Conservation (phyloP, 2,888 invertebrate species). For the Himalopsyche kuldschensis region DNA sequence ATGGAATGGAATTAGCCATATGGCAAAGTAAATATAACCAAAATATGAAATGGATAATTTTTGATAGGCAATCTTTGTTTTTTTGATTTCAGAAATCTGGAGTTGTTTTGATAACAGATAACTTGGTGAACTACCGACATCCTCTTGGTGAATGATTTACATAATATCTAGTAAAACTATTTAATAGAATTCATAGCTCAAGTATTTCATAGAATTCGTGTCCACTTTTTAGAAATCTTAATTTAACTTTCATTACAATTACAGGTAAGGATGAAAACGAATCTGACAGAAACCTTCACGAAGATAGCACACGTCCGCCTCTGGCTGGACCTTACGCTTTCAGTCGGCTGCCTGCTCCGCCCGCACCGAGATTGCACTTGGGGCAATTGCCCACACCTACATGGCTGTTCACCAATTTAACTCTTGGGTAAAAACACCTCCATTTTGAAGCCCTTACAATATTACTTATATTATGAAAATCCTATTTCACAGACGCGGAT, state of each 20-base stretch:
- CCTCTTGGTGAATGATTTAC: not conserved
- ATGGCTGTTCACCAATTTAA: constrained; percentile 83
- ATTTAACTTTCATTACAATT: not conserved
- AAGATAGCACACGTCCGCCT: constrained; percentile 73
- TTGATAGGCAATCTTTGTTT: not conserved
- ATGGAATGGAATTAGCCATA: too few species aligned
- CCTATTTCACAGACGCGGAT: too few species aligned
- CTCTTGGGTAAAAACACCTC: constrained; percentile 74
- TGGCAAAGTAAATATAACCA: not conserved
- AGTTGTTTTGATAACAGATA: constrained; percentile 43
- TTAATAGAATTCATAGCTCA: too few species aligned
- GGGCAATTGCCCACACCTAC: constrained; percentile 72
- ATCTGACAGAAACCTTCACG: constrained; percentile 41
- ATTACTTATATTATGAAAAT: too few species aligned
- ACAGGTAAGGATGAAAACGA: not conserved
- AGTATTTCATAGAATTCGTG: too few species aligned
- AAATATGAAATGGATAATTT: constrained; percentile 8
- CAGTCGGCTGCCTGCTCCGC: constrained; percentile 81
- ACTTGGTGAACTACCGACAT: constrained; percentile 1
- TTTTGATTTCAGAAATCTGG: constrained; percentile 42
- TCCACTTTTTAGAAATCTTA: too few species aligned
- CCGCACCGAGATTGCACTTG: constrained; percentile 78
- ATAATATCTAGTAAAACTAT: not conserved
- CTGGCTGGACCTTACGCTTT: constrained; percentile 89
- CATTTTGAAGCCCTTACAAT: too few species aligned